phyloP scores from a whole-genome alignment of 2,888 invertebrate species.

The Agriopis leucophaearia region DNA sequence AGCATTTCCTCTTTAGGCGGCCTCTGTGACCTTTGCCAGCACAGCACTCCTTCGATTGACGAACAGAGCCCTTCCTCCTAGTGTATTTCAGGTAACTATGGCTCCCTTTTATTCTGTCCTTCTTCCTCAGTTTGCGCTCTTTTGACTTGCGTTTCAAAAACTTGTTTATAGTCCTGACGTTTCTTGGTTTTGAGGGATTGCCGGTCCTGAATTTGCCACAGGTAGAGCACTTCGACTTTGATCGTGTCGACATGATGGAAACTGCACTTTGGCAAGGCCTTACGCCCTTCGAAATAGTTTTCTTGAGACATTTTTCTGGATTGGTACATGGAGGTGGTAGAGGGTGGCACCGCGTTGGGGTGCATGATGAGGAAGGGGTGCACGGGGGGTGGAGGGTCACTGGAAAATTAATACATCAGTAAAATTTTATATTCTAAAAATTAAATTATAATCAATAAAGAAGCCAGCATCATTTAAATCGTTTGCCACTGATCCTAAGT shows the following conservation, averaged over 20 bases:
- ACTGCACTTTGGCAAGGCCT: conserved; percentile 74
- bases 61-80: conserved; percentile 57
- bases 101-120: conserved; percentile 64
- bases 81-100: conserved; percentile 60
- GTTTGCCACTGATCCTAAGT: conserved; percentile 63
- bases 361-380: conserved; percentile 74
- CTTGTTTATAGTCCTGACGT: conserved; percentile 51
- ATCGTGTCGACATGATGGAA: conserved; percentile 72
- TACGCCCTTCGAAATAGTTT: conserved; percentile 64
- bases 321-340: conserved; percentile 69
- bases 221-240: conserved; percentile 61
- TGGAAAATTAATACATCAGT: conserved; percentile 16
- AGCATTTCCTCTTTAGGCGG: conserved; percentile 55
- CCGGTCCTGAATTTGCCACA: conserved; percentile 63
- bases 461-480: conserved; percentile 63
- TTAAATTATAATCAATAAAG: conserved; percentile 37
- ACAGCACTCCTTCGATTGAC: conserved; percentile 61
- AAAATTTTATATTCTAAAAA: neutral
- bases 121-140: conserved; percentile 64
- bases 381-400: conserved; percentile 70
- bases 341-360: conserved; percentile 73
- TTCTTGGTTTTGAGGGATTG: conserved; percentile 44
- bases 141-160: conserved; percentile 68
- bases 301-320: conserved; percentile 72
- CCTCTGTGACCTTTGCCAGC: conserved; percentile 75